These are phyloP conservation scores for Teleogryllus oceanicus DNA, from an alignment of 2,888 invertebrate species.

Conservation along the genomic window DNA sequence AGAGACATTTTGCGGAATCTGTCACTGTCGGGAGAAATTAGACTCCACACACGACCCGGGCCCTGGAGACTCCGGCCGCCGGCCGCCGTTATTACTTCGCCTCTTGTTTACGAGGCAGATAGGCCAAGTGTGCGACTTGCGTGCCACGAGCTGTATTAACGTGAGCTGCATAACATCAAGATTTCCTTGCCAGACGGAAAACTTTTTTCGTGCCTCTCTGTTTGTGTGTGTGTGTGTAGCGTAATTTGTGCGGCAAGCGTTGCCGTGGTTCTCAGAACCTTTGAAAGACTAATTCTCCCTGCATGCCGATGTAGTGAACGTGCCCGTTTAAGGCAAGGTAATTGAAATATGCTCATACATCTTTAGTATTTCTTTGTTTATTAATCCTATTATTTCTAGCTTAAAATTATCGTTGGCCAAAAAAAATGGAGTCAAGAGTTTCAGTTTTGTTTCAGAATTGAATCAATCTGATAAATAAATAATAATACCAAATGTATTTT, in stretches of 20 bases:
- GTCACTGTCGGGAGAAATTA: background rate
- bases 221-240: background rate
- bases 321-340: too few relatives aligned
- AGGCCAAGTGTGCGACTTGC: background rate
- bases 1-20: background rate
- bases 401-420: too few relatives aligned
- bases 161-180: constrained; percentile 6
- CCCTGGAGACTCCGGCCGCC: background rate
- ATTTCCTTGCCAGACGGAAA: background rate
- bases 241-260: background rate
- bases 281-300: too few relatives aligned
- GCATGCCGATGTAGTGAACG: too few relatives aligned
- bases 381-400: too few relatives aligned
- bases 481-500: too few relatives aligned
- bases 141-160: background rate
- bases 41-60: background rate
- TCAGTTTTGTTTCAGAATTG: too few relatives aligned
- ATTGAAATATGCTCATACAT: too few relatives aligned
- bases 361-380: too few relatives aligned
- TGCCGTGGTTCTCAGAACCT: background rate
- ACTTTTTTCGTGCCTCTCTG: background rate
- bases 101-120: background rate
- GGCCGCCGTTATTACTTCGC: background rate
- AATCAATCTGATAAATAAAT: too few relatives aligned
- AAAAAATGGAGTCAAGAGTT: too few relatives aligned